phyloP scores from a whole-genome alignment of 2,113 vertebrate species.

The Sclerurus mexicanus region DNA sequence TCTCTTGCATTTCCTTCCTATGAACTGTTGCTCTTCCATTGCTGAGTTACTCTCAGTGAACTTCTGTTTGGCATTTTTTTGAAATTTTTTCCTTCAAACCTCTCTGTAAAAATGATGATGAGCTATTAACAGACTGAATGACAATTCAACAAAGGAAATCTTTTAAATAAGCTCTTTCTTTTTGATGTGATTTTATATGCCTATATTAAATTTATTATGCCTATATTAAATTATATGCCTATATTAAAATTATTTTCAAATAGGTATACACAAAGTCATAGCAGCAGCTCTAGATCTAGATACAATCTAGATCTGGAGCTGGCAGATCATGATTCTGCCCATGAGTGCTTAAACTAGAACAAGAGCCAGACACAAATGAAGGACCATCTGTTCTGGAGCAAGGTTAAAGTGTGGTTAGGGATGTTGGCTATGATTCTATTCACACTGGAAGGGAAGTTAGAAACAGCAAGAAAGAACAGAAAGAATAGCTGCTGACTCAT shows the following conservation, averaged over 20 bases:
- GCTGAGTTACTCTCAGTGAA: not conserved
- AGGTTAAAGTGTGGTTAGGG: not conserved
- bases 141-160: not conserved
- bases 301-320: not conserved
- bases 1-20: not conserved
- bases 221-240: not conserved
- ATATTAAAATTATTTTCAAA: not conserved
- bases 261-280: not conserved
- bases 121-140: not conserved
- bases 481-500: fast-evolving
- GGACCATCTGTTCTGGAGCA: not conserved
- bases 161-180: not conserved
- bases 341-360: not conserved
- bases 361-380: not conserved
- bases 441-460: not conserved
- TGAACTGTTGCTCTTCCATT: not conserved
- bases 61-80: not conserved
- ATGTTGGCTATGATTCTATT: not conserved
- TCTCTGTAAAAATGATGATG: not conserved
- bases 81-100: not conserved
- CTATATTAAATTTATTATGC: too few relatives aligned
- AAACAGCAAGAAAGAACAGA: not conserved
- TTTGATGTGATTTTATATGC: not conserved
- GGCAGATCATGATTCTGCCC: not conserved
- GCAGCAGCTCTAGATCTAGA: not conserved